Conservation (phyloP, 2,797 vertebrate genomes). For the Spinus pinus region DNA sequence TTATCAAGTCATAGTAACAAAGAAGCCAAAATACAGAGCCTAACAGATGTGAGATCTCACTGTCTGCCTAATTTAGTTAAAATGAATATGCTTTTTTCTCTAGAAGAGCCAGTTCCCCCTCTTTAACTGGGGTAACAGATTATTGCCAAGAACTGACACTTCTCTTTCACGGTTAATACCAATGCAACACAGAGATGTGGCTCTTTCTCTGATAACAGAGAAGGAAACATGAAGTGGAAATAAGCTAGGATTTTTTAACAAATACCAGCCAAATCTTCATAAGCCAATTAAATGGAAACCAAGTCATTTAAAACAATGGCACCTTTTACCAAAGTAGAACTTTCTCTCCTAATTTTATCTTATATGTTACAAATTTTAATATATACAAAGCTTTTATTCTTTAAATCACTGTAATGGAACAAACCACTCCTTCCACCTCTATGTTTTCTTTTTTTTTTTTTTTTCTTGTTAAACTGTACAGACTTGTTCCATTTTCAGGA, state of each 20-base stretch:
- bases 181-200: neutral
- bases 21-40: neutral
- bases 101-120: neutral
- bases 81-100: neutral
- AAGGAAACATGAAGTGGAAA: neutral
- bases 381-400: conserved; percentile 78
- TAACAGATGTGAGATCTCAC: neutral
- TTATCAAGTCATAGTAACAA: neutral
- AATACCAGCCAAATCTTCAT: neutral
- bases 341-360: neutral
- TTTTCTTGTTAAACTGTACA: conserved; percentile 81
- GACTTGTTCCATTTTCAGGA: conserved; percentile 87
- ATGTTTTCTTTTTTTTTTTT: neutral
- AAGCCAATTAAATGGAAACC: neutral
- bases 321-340: neutral
- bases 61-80: neutral
- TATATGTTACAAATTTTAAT: conserved; percentile 68
- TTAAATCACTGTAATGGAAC: conserved; percentile 75
- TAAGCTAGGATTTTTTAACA: neutral
- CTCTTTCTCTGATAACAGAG: neutral
- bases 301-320: neutral
- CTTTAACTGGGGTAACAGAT: neutral
- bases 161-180: neutral
- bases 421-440: conserved; percentile 80
- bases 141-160: neutral